Percentiles rank a stretch among this genome's conserved stretches.
Conservation (phyloP, 2,888 invertebrate species). For the Drosophila pseudotalamancana region DNA sequence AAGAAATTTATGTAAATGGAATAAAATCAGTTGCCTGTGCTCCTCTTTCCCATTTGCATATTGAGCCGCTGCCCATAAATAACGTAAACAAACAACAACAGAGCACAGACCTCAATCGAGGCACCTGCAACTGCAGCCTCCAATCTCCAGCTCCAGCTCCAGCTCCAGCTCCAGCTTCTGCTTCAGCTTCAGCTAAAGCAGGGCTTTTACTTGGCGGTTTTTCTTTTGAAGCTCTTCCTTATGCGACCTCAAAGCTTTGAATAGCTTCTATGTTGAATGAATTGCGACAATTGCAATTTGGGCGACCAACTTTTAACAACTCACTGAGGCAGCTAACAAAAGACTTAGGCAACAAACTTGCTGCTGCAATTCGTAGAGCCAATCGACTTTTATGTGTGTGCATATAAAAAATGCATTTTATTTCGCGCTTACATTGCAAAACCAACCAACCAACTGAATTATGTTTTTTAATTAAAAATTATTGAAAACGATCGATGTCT, state of each 20-base stretch:
- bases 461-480: conserved; percentile 71
- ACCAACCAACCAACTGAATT: conserved; percentile 55
- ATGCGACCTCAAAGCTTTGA: conserved; percentile 1
- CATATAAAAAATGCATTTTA: conserved; percentile 55
- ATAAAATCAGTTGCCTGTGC: conserved; percentile 10
- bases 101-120: conserved; percentile 19
- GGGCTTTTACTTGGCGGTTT: conserved; percentile 3
- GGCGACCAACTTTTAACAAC: conserved; percentile 6
- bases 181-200: neutral
- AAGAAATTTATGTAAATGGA: conserved; percentile 75
- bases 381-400: conserved; percentile 3
- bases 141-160: neutral
- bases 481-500: conserved; percentile 46
- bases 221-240: conserved; percentile 18
- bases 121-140: conserved; percentile 31
- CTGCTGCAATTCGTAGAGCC: conserved; percentile 34
- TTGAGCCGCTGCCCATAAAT: conserved; percentile 50
- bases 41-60: conserved; percentile 31
- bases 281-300: conserved; percentile 7
- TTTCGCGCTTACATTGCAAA: conserved; percentile 58
- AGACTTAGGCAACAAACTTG: conserved; percentile 66
- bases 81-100: conserved; percentile 35
- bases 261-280: neutral
- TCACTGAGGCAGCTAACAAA: conserved; percentile 44
- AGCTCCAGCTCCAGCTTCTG: no score